Percentiles rank a stretch among this genome's conserved stretches.
These are phyloP conservation scores for Stegophylla sp. DNA, from an alignment of 2,888 invertebrate species.

Conservation along the genomic window DNA sequence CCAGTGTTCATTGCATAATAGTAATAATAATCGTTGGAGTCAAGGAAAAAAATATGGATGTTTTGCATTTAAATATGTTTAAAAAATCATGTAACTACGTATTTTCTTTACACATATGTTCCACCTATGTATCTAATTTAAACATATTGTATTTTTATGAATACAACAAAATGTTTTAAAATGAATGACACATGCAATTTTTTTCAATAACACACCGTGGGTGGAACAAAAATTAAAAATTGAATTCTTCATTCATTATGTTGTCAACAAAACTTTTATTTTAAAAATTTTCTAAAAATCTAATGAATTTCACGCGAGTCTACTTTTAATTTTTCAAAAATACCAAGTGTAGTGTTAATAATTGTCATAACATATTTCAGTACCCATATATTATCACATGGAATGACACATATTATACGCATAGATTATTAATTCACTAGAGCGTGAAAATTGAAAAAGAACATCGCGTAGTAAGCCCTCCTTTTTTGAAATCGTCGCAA, in stretches of 20 bases:
- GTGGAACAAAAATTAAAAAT: neutral
- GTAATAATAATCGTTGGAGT: neutral
- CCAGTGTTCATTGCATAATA: conserved; percentile 6
- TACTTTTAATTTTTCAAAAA: neutral
- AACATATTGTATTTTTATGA: conserved; percentile 22
- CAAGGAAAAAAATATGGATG: conserved; percentile 9
- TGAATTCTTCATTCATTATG: neutral
- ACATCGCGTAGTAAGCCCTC: neutral
- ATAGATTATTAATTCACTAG: neutral
- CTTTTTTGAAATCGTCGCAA: neutral
- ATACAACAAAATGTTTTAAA: neutral
- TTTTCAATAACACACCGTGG: neutral
- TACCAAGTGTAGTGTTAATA: neutral
- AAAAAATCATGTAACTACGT: conserved; percentile 20
- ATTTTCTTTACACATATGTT: conserved; percentile 6
- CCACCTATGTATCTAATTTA: conserved; percentile 34
- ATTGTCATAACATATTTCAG: neutral
- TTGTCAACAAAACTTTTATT: neutral
- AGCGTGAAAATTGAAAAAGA: too few relatives aligned
- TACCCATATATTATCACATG: neutral
- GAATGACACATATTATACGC: neutral
- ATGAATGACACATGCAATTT: conserved; percentile 10
- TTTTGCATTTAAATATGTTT: conserved; percentile 23
- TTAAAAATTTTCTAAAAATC: neutral
- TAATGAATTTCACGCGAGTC: neutral